Conservation (phyloP, 2,113 vertebrate genomes). For the Columbina picui region DNA sequence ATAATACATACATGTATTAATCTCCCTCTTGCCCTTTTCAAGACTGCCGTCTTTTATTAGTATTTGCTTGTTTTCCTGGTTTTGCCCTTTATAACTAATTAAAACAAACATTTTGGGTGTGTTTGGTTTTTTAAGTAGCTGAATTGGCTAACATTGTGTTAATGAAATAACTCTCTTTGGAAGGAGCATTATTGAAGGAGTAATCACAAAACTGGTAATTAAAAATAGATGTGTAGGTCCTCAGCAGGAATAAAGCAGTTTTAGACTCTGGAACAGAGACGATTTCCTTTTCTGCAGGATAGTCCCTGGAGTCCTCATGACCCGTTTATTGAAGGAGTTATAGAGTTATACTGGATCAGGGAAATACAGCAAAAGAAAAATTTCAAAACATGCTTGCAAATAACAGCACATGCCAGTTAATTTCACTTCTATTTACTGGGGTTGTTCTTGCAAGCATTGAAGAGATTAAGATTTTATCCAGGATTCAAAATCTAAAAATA, state of each 20-base stretch:
- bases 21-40: constrained; percentile 14
- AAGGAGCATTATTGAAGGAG: background rate
- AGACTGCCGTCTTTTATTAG: background rate
- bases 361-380: background rate
- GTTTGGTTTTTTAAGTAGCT: background rate
- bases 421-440: background rate
- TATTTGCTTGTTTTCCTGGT: constrained; percentile 43
- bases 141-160: background rate
- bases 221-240: constrained; percentile 28
- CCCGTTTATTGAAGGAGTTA: background rate
- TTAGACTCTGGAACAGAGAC: background rate
- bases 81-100: constrained; percentile 50
- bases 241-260: constrained; percentile 5
- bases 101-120: constrained; percentile 3
- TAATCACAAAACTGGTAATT: constrained; percentile 10
- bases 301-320: background rate
- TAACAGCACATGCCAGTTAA: background rate
- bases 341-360: background rate
- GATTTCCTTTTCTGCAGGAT: background rate
- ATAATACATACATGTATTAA: background rate
- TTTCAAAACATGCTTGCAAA: background rate
- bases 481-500: background rate
- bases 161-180: background rate
- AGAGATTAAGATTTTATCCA: background rate
- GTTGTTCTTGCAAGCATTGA: background rate